Percentiles rank a stretch among this genome's conserved stretches.
Evolutionary conservation across 2,888 invertebrate genomes (phyloP).

Genomic region (Axea sp.): DNA sequence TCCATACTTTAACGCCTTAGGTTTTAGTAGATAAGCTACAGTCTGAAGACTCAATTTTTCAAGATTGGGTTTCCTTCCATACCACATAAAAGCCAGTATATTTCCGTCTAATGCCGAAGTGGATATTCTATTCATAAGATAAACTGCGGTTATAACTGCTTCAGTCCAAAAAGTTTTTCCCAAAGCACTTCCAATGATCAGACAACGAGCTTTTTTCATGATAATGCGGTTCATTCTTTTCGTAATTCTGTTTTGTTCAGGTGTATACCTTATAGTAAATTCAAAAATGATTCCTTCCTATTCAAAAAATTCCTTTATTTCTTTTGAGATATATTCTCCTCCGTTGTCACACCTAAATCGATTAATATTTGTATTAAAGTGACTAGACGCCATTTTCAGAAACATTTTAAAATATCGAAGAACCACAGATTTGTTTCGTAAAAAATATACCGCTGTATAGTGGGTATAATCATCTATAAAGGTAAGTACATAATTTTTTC

Average conservation of each 20-base stretch:
- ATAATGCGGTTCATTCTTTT: conserved; percentile 67
- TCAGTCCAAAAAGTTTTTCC: conserved; percentile 73
- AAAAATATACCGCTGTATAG: conserved; percentile 41
- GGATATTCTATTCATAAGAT: conserved; percentile 66
- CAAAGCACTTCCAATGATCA: conserved; percentile 70
- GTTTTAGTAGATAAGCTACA: conserved; percentile 54
- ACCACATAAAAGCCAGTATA: conserved; percentile 67
- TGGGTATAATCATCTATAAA: conserved; percentile 70
- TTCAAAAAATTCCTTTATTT: conserved; percentile 63
- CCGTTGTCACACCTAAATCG: conserved; percentile 3
- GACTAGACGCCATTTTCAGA: conserved; percentile 64
- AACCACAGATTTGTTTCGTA: conserved; percentile 65
- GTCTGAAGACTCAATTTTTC: conserved; percentile 63
- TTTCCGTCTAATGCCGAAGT: conserved; percentile 56
- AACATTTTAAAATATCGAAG: conserved; percentile 64
- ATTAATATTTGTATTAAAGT: conserved; percentile 56
- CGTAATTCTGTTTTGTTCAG: conserved; percentile 67
- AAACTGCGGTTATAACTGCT: conserved; percentile 63
- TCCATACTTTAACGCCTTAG: conserved; percentile 60
- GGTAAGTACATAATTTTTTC: conserved; percentile 45
- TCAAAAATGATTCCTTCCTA: conserved; percentile 64
- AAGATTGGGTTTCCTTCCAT: conserved; percentile 64
- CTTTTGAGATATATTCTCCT: conserved; percentile 46
- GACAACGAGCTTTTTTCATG: conserved; percentile 74
- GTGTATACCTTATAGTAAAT: conserved; percentile 67